Evolutionary conservation across 2,888 invertebrate species (phyloP).

Genomic region (Ormyrus pomaceus): DNA sequence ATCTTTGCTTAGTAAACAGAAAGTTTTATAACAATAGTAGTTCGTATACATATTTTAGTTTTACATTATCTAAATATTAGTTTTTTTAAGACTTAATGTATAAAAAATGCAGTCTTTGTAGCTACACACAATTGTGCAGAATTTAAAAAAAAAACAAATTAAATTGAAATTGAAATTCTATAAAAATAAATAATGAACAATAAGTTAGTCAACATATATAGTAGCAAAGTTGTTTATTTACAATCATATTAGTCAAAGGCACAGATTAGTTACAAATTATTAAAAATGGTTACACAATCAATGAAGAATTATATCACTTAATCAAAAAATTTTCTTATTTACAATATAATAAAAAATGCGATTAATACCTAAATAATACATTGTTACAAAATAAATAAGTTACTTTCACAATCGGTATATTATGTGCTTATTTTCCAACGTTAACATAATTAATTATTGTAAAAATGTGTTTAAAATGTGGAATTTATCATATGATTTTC

Average conservation of each 20-base stretch:
- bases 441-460: neutral
- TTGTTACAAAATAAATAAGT: neutral
- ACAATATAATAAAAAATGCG: neutral
- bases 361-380: neutral
- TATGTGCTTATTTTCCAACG: neutral
- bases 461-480: neutral
- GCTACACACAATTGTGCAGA: too few species aligned
- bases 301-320: neutral
- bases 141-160: too few species aligned
- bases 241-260: constrained; percentile 34
- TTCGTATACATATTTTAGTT: too few species aligned
- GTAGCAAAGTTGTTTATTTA: constrained; percentile 38
- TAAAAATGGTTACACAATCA: neutral
- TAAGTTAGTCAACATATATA: constrained; percentile 27
- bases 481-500: neutral
- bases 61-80: too few species aligned
- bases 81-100: too few species aligned
- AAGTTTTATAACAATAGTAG: too few species aligned
- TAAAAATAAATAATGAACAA: constrained; percentile 1
- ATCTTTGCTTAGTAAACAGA: too few species aligned
- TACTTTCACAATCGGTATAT: neutral
- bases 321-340: neutral
- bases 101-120: too few species aligned
- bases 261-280: neutral
- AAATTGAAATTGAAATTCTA: too few species aligned